Evolutionary conservation across 2,113 vertebrate genomes (phyloP).

Genomic region (Sardina pilchardus): DNA sequence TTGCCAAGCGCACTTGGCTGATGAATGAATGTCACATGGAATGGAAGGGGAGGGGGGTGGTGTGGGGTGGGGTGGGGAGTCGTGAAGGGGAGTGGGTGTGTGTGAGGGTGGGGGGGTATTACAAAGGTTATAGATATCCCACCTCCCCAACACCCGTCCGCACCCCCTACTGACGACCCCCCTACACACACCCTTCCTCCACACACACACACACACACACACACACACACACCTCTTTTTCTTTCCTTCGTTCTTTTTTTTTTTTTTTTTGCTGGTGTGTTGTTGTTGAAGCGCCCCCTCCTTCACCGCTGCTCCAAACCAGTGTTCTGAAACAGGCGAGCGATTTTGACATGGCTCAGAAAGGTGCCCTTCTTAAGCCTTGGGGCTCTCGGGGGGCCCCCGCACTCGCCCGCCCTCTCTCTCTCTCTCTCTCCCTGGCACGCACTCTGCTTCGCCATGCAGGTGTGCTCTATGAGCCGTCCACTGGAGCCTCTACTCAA

Average conservation of each 20-base stretch:
- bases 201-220: background rate
- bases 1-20: slow-evolving; percentile 90
- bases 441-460: background rate
- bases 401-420: background rate
- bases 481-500: background rate
- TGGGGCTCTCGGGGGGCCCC: background rate
- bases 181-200: background rate
- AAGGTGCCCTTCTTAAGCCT: slow-evolving; percentile 11
- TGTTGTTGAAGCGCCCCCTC: background rate
- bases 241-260: background rate
- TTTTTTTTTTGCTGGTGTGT: background rate
- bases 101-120: slow-evolving; percentile 54
- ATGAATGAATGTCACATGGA: slow-evolving; percentile 90
- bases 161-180: slow-evolving; percentile 25
- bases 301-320: background rate
- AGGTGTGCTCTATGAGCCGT: slow-evolving; percentile 10
- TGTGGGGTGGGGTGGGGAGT: slow-evolving; percentile 24
- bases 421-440: background rate
- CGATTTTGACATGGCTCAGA: slow-evolving; percentile 12
- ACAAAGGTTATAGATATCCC: slow-evolving; percentile 87
- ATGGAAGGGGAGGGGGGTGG: slow-evolving; percentile 72
- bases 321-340: slow-evolving; percentile 19
- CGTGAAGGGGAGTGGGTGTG: slow-evolving; percentile 18
- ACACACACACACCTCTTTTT: background rate
- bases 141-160: slow-evolving; percentile 56